Conservation (phyloP, 2,113 vertebrate species). For the Rhinopithecus roxellana region DNA sequence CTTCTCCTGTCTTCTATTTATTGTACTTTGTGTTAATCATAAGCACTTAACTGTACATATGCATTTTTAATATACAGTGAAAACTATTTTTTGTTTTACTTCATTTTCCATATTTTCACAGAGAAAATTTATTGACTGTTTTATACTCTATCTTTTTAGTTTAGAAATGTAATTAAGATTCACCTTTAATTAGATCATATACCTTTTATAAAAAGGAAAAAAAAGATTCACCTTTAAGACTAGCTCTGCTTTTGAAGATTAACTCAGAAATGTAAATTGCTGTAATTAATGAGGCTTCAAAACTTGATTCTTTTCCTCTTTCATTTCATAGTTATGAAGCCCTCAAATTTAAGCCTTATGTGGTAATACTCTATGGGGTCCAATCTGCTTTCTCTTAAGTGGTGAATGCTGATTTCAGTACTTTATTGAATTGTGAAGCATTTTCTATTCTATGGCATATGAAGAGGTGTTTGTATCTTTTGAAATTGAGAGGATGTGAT, state of each 20-base stretch:
- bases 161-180: conserved; percentile 72
- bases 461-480: conserved; percentile 75
- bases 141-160: conserved; percentile 65
- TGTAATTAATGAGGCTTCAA: conserved; percentile 77
- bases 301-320: conserved; percentile 78
- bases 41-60: conserved; percentile 52
- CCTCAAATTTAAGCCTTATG: conserved; percentile 75
- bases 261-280: conserved; percentile 65
- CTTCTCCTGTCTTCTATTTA: conserved; percentile 56
- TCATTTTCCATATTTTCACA: conserved; percentile 72
- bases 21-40: conserved; percentile 62
- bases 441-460: conserved; percentile 73
- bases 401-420: conserved; percentile 67
- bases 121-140: conserved; percentile 71
- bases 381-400: conserved; percentile 71
- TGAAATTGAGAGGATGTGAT: conserved; percentile 69
- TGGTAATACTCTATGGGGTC: neutral
- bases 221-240: conserved; percentile 74
- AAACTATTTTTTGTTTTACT: conserved; percentile 33
- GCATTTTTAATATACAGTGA: conserved; percentile 31
- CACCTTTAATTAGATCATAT: conserved; percentile 66
- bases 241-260: conserved; percentile 74
- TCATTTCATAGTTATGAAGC: conserved; percentile 78
- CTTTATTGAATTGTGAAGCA: conserved; percentile 69
- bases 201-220: no score